phyloP scores from a whole-genome alignment of 1,140 invertebrate species.

The Paraescarpia echinospica region DNA sequence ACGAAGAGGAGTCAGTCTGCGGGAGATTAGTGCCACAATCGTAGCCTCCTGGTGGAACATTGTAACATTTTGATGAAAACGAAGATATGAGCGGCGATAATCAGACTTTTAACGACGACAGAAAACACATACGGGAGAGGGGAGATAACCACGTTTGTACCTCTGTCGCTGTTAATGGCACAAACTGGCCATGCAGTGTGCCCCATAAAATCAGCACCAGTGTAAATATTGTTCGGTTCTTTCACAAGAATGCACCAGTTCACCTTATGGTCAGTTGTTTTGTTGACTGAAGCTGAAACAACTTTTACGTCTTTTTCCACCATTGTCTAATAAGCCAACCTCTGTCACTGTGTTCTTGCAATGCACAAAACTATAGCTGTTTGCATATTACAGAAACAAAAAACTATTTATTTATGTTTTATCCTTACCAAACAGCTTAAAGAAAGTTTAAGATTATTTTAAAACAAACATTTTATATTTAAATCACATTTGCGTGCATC shows the following conservation, averaged over 20 bases:
- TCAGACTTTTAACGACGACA: background rate
- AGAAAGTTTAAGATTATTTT: no score
- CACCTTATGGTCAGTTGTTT: background rate
- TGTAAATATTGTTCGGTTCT: background rate
- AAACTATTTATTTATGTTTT: no score
- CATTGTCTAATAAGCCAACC: background rate
- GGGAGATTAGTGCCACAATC: background rate
- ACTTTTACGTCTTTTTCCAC: background rate
- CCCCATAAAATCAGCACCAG: background rate
- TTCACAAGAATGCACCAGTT: background rate
- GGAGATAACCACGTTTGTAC: background rate
- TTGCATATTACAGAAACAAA: no score
- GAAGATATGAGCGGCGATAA: background rate
- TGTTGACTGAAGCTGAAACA: background rate
- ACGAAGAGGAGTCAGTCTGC: background rate
- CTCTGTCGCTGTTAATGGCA: background rate
- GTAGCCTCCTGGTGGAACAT: background rate
- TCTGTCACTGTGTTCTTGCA: background rate
- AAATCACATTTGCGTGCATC: no score
- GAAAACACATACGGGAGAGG: background rate
- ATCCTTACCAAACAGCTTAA: no score
- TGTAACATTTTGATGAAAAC: background rate
- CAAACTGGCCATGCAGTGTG: background rate
- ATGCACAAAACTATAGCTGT: background rate
- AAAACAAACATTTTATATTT: no score